phyloP scores from a whole-genome alignment of 2,888 invertebrate genomes.

The Helobdella robusta region DNA sequence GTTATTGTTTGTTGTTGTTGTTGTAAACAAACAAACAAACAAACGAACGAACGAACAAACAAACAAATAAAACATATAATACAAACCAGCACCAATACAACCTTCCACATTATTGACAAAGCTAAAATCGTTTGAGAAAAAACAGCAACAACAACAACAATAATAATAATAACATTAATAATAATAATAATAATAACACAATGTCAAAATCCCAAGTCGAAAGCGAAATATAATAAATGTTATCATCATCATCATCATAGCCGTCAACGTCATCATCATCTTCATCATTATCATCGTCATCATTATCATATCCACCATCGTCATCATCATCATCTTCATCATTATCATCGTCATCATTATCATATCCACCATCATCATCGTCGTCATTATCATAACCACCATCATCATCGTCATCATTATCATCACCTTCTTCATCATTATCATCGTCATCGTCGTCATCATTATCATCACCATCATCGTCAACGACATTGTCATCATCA shows the following conservation, averaged over 20 bases:
- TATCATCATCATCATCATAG: conserved; percentile 7
- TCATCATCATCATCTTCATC: conserved; percentile 8
- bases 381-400: conserved; percentile 49
- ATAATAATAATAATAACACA: neutral
- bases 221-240: neutral
- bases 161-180: neutral
- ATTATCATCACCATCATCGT: neutral
- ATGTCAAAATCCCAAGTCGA: neutral
- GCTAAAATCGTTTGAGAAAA: neutral
- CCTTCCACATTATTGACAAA: too few species aligned
- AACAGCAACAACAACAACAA: neutral
- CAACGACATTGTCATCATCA: conserved; percentile 6
- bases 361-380: conserved; percentile 26
- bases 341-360: conserved; percentile 26
- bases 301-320: conserved; percentile 4
- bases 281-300: conserved; percentile 14
- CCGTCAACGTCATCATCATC: conserved; percentile 13
- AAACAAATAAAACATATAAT: too few species aligned
- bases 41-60: too few species aligned
- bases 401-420: neutral
- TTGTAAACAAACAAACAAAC: too few species aligned
- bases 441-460: conserved; percentile 9
- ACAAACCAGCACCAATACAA: too few species aligned
- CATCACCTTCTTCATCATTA: neutral
- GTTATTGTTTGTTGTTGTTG: too few species aligned